Percentiles rank a stretch among this genome's conserved stretches.
phyloP scores from a whole-genome alignment of 2,113 vertebrate genomes.

The Corythornis vintsioides region DNA sequence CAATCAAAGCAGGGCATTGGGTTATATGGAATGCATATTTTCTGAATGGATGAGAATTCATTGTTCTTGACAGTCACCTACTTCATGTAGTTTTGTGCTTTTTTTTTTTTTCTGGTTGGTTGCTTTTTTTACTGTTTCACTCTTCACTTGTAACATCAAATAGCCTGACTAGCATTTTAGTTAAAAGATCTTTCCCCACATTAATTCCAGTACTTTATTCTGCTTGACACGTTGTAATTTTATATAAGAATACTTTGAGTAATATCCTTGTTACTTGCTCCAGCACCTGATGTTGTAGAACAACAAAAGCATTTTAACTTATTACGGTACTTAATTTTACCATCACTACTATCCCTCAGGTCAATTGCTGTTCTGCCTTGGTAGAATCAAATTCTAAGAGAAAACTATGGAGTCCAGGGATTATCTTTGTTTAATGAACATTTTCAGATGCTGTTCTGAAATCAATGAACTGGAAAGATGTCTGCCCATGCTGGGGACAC shows the following conservation, averaged over 20 bases:
- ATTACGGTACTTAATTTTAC: background rate
- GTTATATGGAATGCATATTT: background rate
- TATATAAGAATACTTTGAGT: background rate
- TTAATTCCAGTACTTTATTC: background rate
- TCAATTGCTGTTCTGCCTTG: conserved; percentile 1
- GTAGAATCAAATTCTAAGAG: conserved; percentile 7
- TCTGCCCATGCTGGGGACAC: conserved; percentile 20
- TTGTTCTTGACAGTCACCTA: background rate
- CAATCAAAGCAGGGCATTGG: too few relatives aligned
- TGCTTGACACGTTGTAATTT: background rate
- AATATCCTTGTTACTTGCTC: background rate
- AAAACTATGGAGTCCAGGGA: background rate
- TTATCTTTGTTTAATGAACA: conserved; percentile 49
- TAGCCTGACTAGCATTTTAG: background rate
- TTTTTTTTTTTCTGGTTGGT: background rate
- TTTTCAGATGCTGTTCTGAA: conserved; percentile 46
- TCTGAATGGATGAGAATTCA: background rate
- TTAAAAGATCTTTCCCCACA: background rate
- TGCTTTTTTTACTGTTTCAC: background rate
- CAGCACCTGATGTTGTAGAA: background rate
- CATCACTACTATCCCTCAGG: background rate
- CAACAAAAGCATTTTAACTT: background rate
- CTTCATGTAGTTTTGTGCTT: background rate
- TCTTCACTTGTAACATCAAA: background rate
- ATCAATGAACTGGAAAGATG: conserved; percentile 43